Evolutionary conservation across 1,140 invertebrate species (phyloP).

Genomic region (Ips nitidus): DNA sequence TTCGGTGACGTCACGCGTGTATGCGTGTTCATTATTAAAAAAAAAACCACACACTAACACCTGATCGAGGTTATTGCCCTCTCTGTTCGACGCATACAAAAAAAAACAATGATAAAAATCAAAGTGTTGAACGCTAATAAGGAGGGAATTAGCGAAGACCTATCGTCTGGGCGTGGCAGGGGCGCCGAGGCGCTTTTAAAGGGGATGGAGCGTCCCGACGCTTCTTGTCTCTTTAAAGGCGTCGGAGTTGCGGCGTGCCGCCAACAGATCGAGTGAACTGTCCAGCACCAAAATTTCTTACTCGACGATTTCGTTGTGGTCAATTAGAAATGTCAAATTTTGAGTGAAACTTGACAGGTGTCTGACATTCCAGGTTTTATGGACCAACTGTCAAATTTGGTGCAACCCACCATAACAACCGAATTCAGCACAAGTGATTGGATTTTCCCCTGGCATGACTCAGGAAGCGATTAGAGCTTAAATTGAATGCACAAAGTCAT

Average conservation of each 20-base stretch:
- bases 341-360: too few species aligned
- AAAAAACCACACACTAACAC: background rate
- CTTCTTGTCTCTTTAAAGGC: slow-evolving; percentile 10
- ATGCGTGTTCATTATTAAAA: background rate
- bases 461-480: too few species aligned
- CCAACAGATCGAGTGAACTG: slow-evolving; percentile 13
- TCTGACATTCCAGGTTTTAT: too few species aligned
- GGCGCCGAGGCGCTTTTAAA: slow-evolving; percentile 18
- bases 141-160: slow-evolving; percentile 13
- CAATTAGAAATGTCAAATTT: background rate
- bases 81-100: background rate
- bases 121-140: slow-evolving; percentile 1
- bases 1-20: slow-evolving; percentile 6
- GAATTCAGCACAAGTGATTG: too few species aligned
- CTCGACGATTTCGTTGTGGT: background rate
- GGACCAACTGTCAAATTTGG: too few species aligned
- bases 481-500: too few species aligned
- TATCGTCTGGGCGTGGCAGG: slow-evolving; percentile 12
- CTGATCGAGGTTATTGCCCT: background rate
- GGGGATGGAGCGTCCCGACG: background rate
- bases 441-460: too few species aligned
- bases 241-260: slow-evolving; percentile 25
- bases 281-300: background rate
- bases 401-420: too few species aligned
- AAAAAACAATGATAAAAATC: background rate